These are phyloP conservation scores for Microctonus aethiopoides DNA, from an alignment of 2,888 invertebrate species.

Conservation along the genomic window DNA sequence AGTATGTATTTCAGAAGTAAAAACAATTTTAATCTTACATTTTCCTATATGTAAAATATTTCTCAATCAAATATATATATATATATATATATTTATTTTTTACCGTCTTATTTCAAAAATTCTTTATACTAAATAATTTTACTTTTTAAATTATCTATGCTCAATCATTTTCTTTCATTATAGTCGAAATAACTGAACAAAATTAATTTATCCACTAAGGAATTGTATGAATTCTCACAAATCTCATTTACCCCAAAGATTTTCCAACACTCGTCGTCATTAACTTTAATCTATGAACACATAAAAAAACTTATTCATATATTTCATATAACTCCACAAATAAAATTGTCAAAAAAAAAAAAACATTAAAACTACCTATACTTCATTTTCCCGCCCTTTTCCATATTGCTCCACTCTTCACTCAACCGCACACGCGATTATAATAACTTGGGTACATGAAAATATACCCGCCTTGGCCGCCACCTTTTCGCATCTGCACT, in stretches of 20 bases:
- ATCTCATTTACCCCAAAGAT: not conserved
- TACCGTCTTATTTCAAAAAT: too few relatives aligned
- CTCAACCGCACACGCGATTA: slow-evolving; percentile 5
- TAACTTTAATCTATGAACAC: not conserved
- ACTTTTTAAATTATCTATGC: not conserved
- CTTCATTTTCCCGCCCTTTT: slow-evolving; percentile 17
- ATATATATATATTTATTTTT: not conserved
- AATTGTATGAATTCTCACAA: not conserved
- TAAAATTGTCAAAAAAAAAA: not conserved
- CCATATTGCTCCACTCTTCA: not conserved
- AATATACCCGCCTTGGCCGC: not conserved
- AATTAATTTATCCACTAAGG: not conserved
- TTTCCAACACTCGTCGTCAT: not conserved
- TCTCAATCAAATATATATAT: too few relatives aligned
- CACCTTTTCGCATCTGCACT: slow-evolving; percentile 6
- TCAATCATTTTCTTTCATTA: not conserved
- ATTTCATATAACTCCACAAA: not conserved
- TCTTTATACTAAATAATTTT: too few relatives aligned
- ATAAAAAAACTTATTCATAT: too few relatives aligned
- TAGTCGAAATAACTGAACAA: not conserved
- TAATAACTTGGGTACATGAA: slow-evolving; percentile 13
- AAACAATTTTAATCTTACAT: not conserved
- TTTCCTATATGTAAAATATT: not conserved
- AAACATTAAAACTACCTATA: not conserved
- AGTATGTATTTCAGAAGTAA: not conserved